phyloP scores from a whole-genome alignment of 1,140 invertebrate species.

The Leguminivora glycinivorella region DNA sequence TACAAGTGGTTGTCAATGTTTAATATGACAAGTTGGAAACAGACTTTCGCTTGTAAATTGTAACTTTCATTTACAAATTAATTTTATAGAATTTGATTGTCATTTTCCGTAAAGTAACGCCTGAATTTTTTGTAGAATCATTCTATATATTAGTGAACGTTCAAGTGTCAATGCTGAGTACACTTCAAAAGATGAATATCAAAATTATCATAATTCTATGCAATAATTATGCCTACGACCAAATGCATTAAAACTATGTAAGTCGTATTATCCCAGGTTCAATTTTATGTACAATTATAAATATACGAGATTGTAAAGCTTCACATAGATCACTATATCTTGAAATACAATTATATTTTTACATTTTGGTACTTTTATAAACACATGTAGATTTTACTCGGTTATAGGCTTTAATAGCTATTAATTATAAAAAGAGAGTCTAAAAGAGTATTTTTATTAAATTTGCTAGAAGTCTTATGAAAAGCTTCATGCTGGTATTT shows the following conservation, averaged over 20 bases:
- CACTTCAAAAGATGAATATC: not conserved
- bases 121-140: too few relatives aligned
- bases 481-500: not conserved
- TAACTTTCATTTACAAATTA: too few relatives aligned
- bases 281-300: constrained; percentile 69
- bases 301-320: constrained; percentile 61
- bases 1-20: too few relatives aligned
- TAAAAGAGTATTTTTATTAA: not conserved
- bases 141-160: too few relatives aligned
- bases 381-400: not conserved
- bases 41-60: too few relatives aligned
- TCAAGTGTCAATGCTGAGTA: too few relatives aligned
- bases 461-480: not conserved
- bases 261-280: constrained; percentile 77
- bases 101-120: too few relatives aligned
- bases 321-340: constrained; percentile 51
- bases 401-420: constrained; percentile 4
- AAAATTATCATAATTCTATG: not conserved
- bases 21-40: too few relatives aligned
- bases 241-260: constrained; percentile 63
- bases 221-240: constrained; percentile 37
- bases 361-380: constrained; percentile 34
- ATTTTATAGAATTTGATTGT: too few relatives aligned
- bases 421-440: constrained; percentile 1
- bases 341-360: constrained; percentile 37